Evolutionary conservation across 1,140 invertebrate species (phyloP), one percentile per base, ranked within the genome.

Genomic region (Bombus polaris): DNA sequence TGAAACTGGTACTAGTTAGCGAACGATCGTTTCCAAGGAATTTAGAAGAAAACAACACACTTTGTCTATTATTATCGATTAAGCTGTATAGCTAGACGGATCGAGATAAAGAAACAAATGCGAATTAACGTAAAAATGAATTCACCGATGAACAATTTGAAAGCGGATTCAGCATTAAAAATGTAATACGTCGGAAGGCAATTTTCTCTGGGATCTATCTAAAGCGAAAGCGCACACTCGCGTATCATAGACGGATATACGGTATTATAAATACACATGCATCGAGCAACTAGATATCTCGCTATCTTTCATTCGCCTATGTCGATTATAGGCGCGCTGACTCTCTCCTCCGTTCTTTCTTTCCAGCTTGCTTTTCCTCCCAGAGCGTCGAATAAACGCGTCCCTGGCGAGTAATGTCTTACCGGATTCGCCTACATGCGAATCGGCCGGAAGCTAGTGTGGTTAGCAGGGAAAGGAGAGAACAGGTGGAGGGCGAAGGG

Each of bases 341-440:
- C 44, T 74, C 18, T 89, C 65, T 79, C 70, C 62, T n/a, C 57
- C 25, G 62, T 18, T 70, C 39, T 72, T 68, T 32, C 15, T 53
- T 25, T 10, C 6, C 28, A 32, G 12, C 22, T 73, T 73, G 37
- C 76, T 28, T n/a, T n/a, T 68, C 39, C 73, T 87, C 82, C 82
- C 85, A 37, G 59, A 62, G 74, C 68, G 71, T 81, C 66, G 74
- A 88, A 89, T 84, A 93, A 92, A 94, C 91, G 89, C 83, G 93
- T 94, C 93, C 92, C 93, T 90, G 87, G 91, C 92, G 92, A 91
- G 91, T 93, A 93, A 94, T 94, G 93, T 94, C 93, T 94, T 94
- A 92, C 92, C 73, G 83, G 86, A 71, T 81, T 89, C 87, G 88
- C 86, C 89, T 91, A 91, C 89, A 93, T 87, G 88, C 87, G 92